Evolutionary conservation across 2,797 vertebrate species (phyloP), one percentile per base, ranked within the genome.

Genomic region (Anisognathus igniventris): DNA sequence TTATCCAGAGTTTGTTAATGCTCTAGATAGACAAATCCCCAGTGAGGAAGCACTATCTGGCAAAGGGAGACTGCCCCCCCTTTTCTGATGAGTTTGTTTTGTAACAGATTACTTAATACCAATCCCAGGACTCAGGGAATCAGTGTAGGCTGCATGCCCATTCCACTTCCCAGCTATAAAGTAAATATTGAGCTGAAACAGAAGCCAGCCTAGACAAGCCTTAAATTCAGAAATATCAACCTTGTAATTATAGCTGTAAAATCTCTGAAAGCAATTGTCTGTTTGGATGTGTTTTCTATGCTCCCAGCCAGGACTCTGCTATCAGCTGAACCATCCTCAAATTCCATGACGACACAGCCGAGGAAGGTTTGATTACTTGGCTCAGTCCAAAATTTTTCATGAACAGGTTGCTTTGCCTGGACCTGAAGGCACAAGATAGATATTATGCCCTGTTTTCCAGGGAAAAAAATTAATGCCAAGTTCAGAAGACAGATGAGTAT

Each of bases 191-290:
- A 88, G 42, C 61, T 58, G 44, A 85, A 88, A 88, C 20, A 86
- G 61, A 72, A 87, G 64, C 90, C 58, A 91, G 86, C 50, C 67
- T 56, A 66, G 77, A 76, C 83, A 95, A 88, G 86, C 67, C 51
- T 82, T 64, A 54, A 57, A 82, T 93, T 78, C 70, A 79, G 62
- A 92, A 88, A 47, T 62, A 93, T 73, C 62, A 92, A 45, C 44
- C 48, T 83, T 79, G 77, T 79, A 88, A 94, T 89, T 79, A 92
- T 7, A 81, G 30, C 84, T 68, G 23, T 40, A 84, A 95, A 88
- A 75, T 75, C 47, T 93, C 73, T 81, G 79, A 90, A 75, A 88
- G 62, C 56, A 84, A 56, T 42, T 76, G 62, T 73, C 81, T 90
- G 23, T 54, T 74, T 88, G 86, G 79, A 83, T 73, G 51, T 0